Conservation (phyloP, 2,113 vertebrate species). For the Gobius niger region DNA sequence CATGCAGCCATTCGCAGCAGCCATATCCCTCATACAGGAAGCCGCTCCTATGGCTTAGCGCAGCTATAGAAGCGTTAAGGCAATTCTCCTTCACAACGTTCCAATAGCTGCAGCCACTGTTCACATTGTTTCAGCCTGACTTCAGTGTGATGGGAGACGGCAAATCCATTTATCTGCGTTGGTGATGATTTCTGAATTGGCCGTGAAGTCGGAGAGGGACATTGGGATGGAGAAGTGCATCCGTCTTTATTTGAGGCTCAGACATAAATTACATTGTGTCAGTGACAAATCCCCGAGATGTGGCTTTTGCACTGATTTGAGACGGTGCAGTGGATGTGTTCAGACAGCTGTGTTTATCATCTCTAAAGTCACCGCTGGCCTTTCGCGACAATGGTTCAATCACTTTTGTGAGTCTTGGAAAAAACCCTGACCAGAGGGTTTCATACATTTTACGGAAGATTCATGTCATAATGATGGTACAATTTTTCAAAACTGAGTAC, state of each 20-base stretch:
- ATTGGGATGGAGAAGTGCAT: slow-evolving; percentile 5
- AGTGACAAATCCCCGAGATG: slow-evolving; percentile 33
- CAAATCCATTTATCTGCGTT: slow-evolving; percentile 4
- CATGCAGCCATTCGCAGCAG: not conserved
- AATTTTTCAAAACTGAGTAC: too few relatives aligned
- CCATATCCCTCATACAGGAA: not conserved
- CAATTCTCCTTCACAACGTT: not conserved
- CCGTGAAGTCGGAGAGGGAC: not conserved
- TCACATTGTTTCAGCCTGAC: slow-evolving; percentile 1
- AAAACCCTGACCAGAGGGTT: not conserved
- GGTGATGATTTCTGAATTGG: not conserved
- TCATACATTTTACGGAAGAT: too few relatives aligned
- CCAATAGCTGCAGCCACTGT: not conserved
- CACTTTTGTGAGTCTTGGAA: not conserved
- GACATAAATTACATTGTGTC: slow-evolving; percentile 26
- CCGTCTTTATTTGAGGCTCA: slow-evolving; percentile 33
- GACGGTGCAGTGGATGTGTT: not conserved
- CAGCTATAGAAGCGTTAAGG: not conserved
- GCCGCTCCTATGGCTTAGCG: not conserved
- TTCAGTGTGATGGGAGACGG: not conserved
- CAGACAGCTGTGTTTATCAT: slow-evolving; percentile 6
- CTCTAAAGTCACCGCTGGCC: not conserved
- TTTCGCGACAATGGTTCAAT: not conserved
- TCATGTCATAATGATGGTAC: too few relatives aligned
- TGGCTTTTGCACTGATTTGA: not conserved